Evolutionary conservation across 2,113 vertebrate species (phyloP), one percentile per base, ranked within the genome.

Genomic region (Merops nubicus): DNA sequence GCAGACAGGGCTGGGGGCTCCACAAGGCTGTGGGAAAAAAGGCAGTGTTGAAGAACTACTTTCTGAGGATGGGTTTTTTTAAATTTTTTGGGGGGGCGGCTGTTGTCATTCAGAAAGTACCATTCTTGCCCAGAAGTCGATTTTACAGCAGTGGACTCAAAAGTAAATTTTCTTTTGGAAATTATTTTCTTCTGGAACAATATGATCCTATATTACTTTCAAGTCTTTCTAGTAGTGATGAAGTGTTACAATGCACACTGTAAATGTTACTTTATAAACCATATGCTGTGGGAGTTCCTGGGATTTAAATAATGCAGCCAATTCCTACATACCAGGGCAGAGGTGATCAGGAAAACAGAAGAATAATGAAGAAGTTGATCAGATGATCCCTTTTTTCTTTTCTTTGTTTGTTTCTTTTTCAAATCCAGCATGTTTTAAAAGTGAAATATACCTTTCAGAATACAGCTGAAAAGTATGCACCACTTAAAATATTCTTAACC

Each of bases 1-100:
- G 98, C 98, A 98, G 98, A 99, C 98, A 94, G 98, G 98, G 95
- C 91, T 97, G 97, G 98, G 98, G 98, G 98, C 97, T 98, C 96
- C 95, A 91, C 56, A 95, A 97, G 98, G 97, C 98, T 98, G 96
- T 98, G 98, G 98, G 98, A 98, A 98, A 98, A 95, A 95, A 95
- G 97, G 97, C 88, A 93, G 92, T 83, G 95, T 96, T 91, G 97
- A 97, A 97, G 97, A 97, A 96, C 96, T 95, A 74, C 96, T 97
- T 97, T 98, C 95, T 23, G 78, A 92, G 78, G 74, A 91, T 60
- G 50, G 1, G 2, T 74, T 93, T 93, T 74, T 22, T 15, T 8
- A 3, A 16, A 16, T 17, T 40, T 48, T 22, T n/a, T 19, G 20
- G n/a, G 28, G 16, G 56, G 1, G 48, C 57, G 48, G 38, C 25